Percentiles rank a stretch among this genome's conserved stretches.
Evolutionary conservation across 2,113 vertebrate genomes (phyloP).

Genomic region (Puffinus mauretanicus): DNA sequence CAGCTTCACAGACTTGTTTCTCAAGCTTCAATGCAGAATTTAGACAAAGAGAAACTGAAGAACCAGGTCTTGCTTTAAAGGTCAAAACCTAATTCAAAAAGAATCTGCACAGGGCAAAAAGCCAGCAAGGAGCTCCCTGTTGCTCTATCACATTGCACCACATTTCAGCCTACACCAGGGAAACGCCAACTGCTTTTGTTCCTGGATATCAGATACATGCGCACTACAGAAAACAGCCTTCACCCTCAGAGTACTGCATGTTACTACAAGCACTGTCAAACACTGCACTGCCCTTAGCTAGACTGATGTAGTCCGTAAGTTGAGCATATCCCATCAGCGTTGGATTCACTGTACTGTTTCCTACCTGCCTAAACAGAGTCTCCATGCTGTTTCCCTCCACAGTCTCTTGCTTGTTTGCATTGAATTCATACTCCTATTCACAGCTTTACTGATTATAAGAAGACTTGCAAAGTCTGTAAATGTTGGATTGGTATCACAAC

Average conservation of each 20-base stretch:
- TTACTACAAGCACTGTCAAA: background rate
- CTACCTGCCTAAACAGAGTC: background rate
- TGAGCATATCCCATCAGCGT: accelerated
- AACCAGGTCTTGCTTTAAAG: conserved; percentile 26
- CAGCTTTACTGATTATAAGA: background rate
- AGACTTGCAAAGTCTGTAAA: background rate
- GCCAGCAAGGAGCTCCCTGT: conserved; percentile 32
- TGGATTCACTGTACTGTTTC: background rate
- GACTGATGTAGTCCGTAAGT: accelerated
- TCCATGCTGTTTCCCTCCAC: background rate
- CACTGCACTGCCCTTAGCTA: background rate
- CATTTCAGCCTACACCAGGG: background rate
- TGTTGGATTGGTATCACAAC: background rate
- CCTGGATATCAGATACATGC: background rate
- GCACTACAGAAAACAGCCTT: background rate
- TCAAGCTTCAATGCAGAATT: background rate
- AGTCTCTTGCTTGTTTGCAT: background rate
- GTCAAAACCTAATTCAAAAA: conserved; percentile 30
- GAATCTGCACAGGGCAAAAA: conserved; percentile 13
- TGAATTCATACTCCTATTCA: background rate
- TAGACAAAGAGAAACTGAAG: conserved; percentile 24
- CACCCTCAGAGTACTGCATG: background rate
- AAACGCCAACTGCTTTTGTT: background rate
- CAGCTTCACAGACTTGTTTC: conserved; percentile 3
- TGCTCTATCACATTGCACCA: background rate